A percentile compares a stretch with the other conserved stretches of the same genome.
Conservation (phyloP, 2,888 invertebrate genomes). For the Agriopis marginaria region DNA sequence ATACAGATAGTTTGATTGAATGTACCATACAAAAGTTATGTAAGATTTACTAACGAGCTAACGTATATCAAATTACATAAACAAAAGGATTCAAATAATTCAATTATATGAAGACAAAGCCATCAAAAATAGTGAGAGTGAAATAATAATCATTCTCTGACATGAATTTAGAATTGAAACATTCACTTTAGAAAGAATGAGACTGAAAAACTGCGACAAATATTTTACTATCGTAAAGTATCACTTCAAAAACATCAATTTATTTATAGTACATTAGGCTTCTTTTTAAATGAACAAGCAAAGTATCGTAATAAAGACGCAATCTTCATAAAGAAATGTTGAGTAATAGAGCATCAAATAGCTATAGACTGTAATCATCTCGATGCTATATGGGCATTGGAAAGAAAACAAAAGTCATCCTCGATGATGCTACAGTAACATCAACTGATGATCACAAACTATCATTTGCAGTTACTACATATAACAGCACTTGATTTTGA, state of each 20-base stretch:
- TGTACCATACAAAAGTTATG: slow-evolving; percentile 13
- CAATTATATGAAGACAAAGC: neutral
- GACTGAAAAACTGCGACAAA: neutral
- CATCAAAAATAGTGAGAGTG: neutral
- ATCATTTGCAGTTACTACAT: slow-evolving; percentile 2
- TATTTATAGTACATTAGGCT: slow-evolving; percentile 2
- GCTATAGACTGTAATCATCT: slow-evolving; percentile 40
- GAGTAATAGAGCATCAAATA: slow-evolving; percentile 44
- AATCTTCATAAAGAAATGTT: slow-evolving; percentile 39
- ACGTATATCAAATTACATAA: slow-evolving; percentile 1
- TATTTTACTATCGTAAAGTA: neutral
- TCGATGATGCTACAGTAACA: slow-evolving; percentile 31
- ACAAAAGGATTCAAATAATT: neutral
- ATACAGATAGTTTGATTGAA: slow-evolving; percentile 28
- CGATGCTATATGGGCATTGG: slow-evolving; percentile 34
- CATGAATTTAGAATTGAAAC: neutral
- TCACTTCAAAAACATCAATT: neutral
- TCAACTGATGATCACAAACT: slow-evolving; percentile 23
- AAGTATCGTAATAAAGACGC: slow-evolving; percentile 25
- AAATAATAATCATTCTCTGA: neutral
- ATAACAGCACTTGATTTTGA: slow-evolving; percentile 15
- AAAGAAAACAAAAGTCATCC: slow-evolving; percentile 45
- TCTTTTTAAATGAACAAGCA: slow-evolving; percentile 13
- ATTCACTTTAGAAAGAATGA: neutral
- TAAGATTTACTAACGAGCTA: slow-evolving; percentile 13